Evolutionary conservation across 2,888 invertebrate species (phyloP), one percentile per base, ranked within the genome.

Genomic region (Desoria tigrina): DNA sequence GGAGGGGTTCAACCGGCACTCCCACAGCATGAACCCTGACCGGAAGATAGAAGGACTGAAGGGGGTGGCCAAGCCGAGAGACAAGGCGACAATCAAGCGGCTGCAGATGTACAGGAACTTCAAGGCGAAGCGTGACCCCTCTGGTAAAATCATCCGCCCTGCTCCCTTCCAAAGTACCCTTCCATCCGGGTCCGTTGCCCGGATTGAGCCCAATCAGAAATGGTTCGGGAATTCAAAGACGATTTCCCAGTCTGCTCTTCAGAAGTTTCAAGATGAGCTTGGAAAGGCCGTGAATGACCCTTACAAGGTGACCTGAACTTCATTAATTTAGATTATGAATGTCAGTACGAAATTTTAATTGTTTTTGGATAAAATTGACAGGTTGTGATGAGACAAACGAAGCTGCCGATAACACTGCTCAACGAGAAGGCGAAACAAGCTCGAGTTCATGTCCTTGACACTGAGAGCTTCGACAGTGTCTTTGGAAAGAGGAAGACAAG

Each of bases 171-270:
- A 99, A 81, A 90, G 90, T 53, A 88, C 88, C 82, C 82, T 95
- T 24, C 83, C 90, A 16, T 88, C 95, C 37, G 99, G 99, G 26
- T 89, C 93, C 1, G 87, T 90, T 79, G 94, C 97, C 32, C 85
- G 98, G 66, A 93, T 99, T 0, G 99, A 97, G 81, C 99, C 99
- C 1, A 96, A 93, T 76, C 92, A 95, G 77, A 94, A 91, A 80
- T 99, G 99, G 99, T 99, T 99, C 81, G 96, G 97, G 18, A 99
- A 99, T 80, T 96, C 98, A 0, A 86, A 96, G 71, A 96, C 99
- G 0, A 94, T 99, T 74, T 90, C 94, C 0, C 98, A 99, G 81
- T 88, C 86, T 78, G 89, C 92, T 0, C 79, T 93, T 32, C 92
- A 92, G 80, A 92, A 90, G 78, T 92, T 93, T 78, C 91, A 99